phyloP scores from a whole-genome alignment of 2,797 vertebrate species.

The Lagorchestes hirsutus region DNA sequence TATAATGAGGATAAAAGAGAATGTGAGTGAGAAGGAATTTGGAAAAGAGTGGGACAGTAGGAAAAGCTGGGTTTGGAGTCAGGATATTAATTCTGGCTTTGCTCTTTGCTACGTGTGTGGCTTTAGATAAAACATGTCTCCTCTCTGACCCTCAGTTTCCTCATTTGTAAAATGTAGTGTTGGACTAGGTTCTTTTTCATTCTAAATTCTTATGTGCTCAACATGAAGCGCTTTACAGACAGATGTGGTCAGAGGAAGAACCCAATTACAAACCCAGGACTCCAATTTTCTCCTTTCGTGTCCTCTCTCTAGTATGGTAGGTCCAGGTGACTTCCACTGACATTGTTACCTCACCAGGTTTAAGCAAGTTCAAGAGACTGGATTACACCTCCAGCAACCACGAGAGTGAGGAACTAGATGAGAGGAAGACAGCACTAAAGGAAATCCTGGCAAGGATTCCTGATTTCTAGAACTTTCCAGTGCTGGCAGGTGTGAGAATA shows the following conservation, averaged over 20 bases:
- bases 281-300: neutral
- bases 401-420: conserved; percentile 76
- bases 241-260: neutral
- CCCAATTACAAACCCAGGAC: neutral
- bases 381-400: neutral
- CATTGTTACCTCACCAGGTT: neutral
- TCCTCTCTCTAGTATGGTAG: neutral
- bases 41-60: neutral
- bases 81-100: neutral
- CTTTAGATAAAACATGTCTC: neutral
- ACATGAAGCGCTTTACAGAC: neutral
- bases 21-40: neutral
- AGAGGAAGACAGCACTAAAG: conserved; percentile 80
- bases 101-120: neutral
- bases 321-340: neutral
- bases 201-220: neutral
- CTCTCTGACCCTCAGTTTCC: neutral
- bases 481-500: conserved; percentile 83
- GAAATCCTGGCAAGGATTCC: conserved; percentile 84
- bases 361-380: conserved; percentile 44
- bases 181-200: neutral
- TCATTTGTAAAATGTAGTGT: neutral
- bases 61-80: neutral
- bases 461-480: conserved; percentile 85
- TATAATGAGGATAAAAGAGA: neutral